Evolutionary conservation across 2,113 vertebrate species (phyloP), one percentile per base, ranked within the genome.

Genomic region (Chaetops frenatus): DNA sequence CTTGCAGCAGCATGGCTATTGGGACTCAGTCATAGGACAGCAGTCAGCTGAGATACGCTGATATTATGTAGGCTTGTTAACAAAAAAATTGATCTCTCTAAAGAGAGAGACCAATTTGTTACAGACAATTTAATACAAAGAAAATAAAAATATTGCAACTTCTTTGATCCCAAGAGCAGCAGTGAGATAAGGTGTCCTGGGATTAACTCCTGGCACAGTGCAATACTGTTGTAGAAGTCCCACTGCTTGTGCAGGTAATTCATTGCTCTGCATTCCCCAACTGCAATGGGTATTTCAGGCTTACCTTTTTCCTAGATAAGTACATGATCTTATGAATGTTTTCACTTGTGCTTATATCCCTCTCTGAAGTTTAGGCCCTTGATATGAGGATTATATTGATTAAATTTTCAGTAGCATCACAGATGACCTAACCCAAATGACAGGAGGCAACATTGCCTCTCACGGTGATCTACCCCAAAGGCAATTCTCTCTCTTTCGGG

Each of bases 401-500:
- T 76, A 57, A 9, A 45, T 64, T 87, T 93, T 85, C 71, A 48
- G 33, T 50, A 78, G 51, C 21, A 33, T 57, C 74, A 67, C 56
- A 71, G 44, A 28, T 48, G 61, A 84, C 22, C 62, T 73, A 42
- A 56, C 4, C 27, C 22, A 71, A 70, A 76, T 24, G n/a, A 24
- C 33, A n/a, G 9, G 3, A 62, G 36, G 61, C 8, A 31, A 36
- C 24, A 14, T 16, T 72, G 22, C 36, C 38, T 88, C 24, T 15
- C 31, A 44, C 0, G 0, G 3, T 47, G 35, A n/a, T 82, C 35
- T 79, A 22, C 20, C 21, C 17, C 31, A 81, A 56, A 54, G 16
- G 20, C 29, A 94, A 12, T 62, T 86, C 22, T 64, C 20, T 48
- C 31, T 73, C 36, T 51, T 15, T 24, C 21, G 51, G 38, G 23